phyloP scores from a whole-genome alignment of 2,113 vertebrate genomes.

The Nestor notabilis region DNA sequence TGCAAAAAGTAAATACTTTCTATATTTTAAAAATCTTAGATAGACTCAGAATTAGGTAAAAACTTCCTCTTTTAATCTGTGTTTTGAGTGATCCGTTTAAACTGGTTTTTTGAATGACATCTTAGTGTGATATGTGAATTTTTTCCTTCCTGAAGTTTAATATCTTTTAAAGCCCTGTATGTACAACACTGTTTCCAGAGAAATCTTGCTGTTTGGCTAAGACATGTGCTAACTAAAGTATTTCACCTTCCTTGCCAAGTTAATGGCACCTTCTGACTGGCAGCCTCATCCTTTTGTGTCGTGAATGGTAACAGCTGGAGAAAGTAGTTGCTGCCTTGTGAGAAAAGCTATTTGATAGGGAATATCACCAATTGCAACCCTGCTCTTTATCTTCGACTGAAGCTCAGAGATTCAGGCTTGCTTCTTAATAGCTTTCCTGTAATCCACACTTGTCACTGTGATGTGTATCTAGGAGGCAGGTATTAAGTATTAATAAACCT shows the following conservation, averaged over 20 bases:
- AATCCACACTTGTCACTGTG: slow-evolving; percentile 17
- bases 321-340: not conserved
- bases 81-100: not conserved
- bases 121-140: not conserved
- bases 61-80: fast-evolving
- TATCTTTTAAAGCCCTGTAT: not conserved
- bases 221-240: not conserved
- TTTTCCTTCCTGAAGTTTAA: not conserved
- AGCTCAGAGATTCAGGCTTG: not conserved
- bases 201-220: not conserved
- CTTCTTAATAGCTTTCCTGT: slow-evolving; percentile 15
- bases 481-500: slow-evolving; percentile 52
- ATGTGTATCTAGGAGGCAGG: not conserved
- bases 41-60: not conserved
- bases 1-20: not conserved
- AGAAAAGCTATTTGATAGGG: not conserved
- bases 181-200: not conserved
- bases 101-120: not conserved
- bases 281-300: not conserved
- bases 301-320: not conserved
- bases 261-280: not conserved
- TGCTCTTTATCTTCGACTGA: not conserved
- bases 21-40: not conserved
- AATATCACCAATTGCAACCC: not conserved
- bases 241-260: not conserved